A percentile compares a stretch with the other conserved stretches of the same genome.
phyloP scores from a whole-genome alignment of 2,888 invertebrate species.

The Diarsia brunnea region DNA sequence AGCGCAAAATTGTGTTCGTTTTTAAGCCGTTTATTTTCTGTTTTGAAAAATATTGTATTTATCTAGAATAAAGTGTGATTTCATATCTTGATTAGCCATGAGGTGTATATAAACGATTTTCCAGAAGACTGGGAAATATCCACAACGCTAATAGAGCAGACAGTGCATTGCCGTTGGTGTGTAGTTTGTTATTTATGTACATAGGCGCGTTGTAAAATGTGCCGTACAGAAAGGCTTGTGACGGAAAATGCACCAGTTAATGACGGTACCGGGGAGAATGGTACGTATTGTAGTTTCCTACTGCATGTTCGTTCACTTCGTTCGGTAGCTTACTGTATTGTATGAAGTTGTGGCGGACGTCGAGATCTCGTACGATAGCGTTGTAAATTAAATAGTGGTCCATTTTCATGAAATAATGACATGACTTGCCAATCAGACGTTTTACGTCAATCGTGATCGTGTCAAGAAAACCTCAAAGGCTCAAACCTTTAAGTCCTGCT shows the following conservation, averaged over 20 bases:
- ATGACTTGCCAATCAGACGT: constrained; percentile 9
- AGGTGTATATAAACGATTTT: constrained; percentile 26
- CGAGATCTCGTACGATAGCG: background rate
- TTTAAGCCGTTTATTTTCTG: constrained; percentile 30
- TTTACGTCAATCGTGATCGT: background rate
- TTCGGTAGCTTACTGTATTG: constrained; percentile 12
- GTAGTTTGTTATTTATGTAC: constrained; percentile 64
- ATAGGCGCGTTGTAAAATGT: constrained; percentile 66
- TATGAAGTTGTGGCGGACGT: background rate
- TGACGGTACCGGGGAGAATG: constrained; percentile 40
- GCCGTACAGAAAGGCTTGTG: constrained; percentile 51
- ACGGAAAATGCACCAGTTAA: constrained; percentile 53
- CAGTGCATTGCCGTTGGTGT: constrained; percentile 57
- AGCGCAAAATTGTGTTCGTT: constrained; percentile 38
- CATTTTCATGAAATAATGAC: background rate
- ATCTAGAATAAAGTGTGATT: constrained; percentile 42
- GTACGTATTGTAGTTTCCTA: constrained; percentile 44
- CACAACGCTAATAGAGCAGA: constrained; percentile 57
- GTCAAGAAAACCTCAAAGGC: background rate
- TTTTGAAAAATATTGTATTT: constrained; percentile 14
- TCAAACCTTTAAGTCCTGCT: background rate
- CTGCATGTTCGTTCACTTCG: background rate
- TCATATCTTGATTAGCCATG: constrained; percentile 32
- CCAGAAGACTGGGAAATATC: constrained; percentile 34
- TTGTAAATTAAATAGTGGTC: background rate